phyloP scores from a whole-genome alignment of 2,797 vertebrate species.

The Vireo griseus region DNA sequence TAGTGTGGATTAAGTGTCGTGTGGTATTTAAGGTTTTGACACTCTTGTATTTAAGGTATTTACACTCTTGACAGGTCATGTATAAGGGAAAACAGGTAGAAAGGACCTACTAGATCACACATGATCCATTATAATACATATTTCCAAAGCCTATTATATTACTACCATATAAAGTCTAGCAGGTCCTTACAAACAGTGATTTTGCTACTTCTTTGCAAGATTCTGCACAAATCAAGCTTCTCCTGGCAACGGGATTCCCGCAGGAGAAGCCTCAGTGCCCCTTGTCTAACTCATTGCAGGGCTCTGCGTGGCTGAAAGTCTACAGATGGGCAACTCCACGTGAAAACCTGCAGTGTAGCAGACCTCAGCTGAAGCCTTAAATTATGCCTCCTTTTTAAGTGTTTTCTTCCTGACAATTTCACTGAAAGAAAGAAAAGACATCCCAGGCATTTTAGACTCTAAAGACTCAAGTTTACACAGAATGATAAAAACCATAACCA shows the following conservation, averaged over 20 bases:
- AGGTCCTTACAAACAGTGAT: background rate
- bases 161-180: background rate
- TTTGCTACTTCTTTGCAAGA: background rate
- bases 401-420: background rate
- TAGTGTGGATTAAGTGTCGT: background rate
- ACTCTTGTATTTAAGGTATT: no score
- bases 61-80: background rate
- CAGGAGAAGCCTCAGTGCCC: background rate
- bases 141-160: background rate
- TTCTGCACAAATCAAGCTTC: background rate
- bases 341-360: background rate
- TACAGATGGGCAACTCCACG: rapidly evolving
- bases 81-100: background rate
- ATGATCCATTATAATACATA: rapidly evolving
- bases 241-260: background rate
- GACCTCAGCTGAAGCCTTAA: background rate
- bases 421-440: background rate
- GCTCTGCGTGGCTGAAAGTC: background rate
- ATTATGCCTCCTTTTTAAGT: background rate
- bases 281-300: background rate
- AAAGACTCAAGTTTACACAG: background rate
- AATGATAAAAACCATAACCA: background rate
- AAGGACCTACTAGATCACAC: background rate
- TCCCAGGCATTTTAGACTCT: background rate
- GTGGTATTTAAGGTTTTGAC: background rate